Conservation (phyloP, 2,797 vertebrate species). For the Helicolenus hilgendorfi region DNA sequence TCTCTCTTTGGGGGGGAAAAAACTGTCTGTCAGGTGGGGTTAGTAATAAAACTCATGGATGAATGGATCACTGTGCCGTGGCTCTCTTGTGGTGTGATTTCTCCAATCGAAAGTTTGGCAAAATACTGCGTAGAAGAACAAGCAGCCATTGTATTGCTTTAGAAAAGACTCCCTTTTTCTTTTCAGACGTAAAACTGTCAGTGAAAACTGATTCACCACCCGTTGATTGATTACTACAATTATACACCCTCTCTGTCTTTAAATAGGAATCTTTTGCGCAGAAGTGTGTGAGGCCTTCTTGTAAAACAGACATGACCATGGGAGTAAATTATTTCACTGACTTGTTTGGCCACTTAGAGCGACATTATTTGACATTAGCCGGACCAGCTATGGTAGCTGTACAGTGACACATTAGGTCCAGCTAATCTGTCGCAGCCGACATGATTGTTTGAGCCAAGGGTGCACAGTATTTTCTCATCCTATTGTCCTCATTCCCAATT, state of each 20-base stretch:
- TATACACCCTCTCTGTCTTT: constrained; percentile 65
- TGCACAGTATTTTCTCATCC: constrained; percentile 31
- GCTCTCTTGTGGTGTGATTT: constrained; percentile 29
- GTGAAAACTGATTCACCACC: constrained; percentile 61
- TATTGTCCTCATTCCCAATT: constrained; percentile 52
- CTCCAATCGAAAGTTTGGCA: constrained; percentile 17
- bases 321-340: constrained; percentile 44
- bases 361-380: constrained; percentile 19
- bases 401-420: constrained; percentile 24
- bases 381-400: constrained; percentile 5
- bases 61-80: constrained; percentile 25
- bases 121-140: constrained; percentile 23
- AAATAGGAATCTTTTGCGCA: constrained; percentile 50
- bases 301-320: constrained; percentile 11
- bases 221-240: constrained; percentile 73
- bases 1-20: constrained; percentile 29
- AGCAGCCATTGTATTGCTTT: constrained; percentile 12
- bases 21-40: constrained; percentile 39
- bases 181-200: constrained; percentile 32
- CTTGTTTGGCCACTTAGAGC: constrained; percentile 23
- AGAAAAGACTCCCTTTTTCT: constrained; percentile 5
- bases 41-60: constrained; percentile 51
- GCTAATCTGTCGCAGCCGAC: constrained; percentile 54
- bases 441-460: constrained; percentile 44
- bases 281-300: constrained; percentile 24